Percentiles rank a stretch among this genome's conserved stretches.
Evolutionary conservation across 2,797 vertebrate genomes (phyloP).

Genomic region (Neoniphon sammara): DNA sequence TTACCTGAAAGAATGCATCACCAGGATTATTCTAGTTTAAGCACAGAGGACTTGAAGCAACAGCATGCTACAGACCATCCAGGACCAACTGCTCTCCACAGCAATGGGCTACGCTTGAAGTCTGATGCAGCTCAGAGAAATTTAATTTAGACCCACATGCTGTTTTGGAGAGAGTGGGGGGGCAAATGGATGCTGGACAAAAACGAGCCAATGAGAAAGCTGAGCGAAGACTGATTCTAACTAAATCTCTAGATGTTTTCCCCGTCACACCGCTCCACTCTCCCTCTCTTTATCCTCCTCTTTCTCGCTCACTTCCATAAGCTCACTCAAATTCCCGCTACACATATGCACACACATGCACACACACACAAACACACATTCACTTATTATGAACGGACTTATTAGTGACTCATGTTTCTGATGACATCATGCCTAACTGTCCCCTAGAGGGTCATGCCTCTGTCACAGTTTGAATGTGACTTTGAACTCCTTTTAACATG

Average conservation of each 20-base stretch:
- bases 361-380: constrained; percentile 16
- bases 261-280: constrained; percentile 12
- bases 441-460: constrained; percentile 53
- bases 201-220: constrained; percentile 40
- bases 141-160: constrained; percentile 70
- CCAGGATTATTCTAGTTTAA: constrained; percentile 21
- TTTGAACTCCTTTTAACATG: constrained; percentile 48
- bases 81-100: constrained; percentile 49
- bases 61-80: background rate
- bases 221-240: constrained; percentile 16
- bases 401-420: constrained; percentile 66
- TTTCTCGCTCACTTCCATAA: background rate
- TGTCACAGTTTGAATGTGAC: constrained; percentile 47
- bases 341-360: background rate
- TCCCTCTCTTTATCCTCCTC: constrained; percentile 6
- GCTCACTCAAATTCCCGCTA: background rate
- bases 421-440: constrained; percentile 69
- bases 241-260: constrained; percentile 28
- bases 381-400: constrained; percentile 44
- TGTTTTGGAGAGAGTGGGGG: constrained; percentile 53
- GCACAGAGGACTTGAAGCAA: background rate
- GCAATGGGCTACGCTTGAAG: constrained; percentile 57
- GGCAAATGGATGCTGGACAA: constrained; percentile 62
- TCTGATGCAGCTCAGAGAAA: constrained; percentile 68
- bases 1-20: constrained; percentile 48